phyloP scores from a whole-genome alignment of 2,888 invertebrate genomes.

The Epinotia brunnichana region DNA sequence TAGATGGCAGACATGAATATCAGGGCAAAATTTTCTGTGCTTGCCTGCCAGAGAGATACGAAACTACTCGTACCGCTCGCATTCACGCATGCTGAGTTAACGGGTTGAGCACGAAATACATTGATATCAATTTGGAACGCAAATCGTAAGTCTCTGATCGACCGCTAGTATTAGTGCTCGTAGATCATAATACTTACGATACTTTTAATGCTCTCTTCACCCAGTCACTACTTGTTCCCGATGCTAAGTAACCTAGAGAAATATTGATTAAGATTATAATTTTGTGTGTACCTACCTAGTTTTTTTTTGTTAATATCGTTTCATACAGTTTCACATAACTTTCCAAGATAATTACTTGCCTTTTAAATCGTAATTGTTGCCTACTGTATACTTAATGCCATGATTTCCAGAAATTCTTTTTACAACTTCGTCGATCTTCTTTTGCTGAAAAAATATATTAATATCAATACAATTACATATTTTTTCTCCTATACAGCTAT shows the following conservation, averaged over 20 bases:
- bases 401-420: background rate
- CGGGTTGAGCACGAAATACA: too few relatives aligned
- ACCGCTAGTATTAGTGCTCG: background rate
- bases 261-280: background rate
- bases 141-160: background rate
- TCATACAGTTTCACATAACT: background rate
- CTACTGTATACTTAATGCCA: conserved; percentile 8
- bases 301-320: background rate
- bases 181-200: background rate
- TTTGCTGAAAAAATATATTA: conserved; percentile 7
- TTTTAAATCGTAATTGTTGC: conserved; percentile 13
- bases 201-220: conserved; percentile 17
- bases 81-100: too few relatives aligned
- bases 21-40: too few relatives aligned
- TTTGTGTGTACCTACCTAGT: too few relatives aligned
- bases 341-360: background rate
- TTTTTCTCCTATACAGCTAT: background rate
- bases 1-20: too few relatives aligned
- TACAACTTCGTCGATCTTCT: background rate
- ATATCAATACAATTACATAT: background rate
- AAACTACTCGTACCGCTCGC: too few relatives aligned
- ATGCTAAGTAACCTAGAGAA: conserved; percentile 11
- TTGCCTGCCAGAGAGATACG: too few relatives aligned
- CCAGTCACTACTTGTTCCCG: conserved; percentile 24
- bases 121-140: background rate